Conservation (phyloP, 1,140 invertebrate species). For the Eumaeus atala region DNA sequence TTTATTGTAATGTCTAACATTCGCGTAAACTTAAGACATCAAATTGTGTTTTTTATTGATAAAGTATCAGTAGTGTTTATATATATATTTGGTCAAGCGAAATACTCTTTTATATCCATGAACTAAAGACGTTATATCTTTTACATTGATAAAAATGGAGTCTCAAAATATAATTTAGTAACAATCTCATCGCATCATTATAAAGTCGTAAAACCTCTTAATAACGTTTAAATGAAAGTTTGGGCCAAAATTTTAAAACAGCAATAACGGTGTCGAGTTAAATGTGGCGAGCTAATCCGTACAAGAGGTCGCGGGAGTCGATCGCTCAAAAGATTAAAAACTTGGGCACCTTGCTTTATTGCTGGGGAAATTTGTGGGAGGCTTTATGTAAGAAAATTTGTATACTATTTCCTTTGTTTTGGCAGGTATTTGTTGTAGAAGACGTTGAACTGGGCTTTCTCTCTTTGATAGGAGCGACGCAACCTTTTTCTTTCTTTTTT, state of each 20-base stretch:
- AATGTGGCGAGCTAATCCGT: conserved; percentile 37
- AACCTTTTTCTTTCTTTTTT: too few species aligned
- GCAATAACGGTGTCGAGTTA: conserved; percentile 33
- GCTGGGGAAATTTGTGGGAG: conserved; percentile 13
- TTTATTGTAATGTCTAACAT: too few species aligned
- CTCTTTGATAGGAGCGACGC: too few species aligned
- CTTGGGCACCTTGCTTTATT: conserved; percentile 30
- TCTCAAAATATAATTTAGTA: neutral
- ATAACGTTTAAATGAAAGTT: conserved; percentile 13
- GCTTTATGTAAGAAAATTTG: neutral
- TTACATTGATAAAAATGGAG: neutral
- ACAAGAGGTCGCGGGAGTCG: conserved; percentile 20
- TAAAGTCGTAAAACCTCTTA: conserved; percentile 1
- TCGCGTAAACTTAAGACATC: too few species aligned
- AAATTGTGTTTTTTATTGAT: too few species aligned
- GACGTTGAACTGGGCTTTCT: too few species aligned
- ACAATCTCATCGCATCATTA: neutral
- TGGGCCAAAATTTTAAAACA: conserved; percentile 18
- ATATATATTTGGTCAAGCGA: too few species aligned
- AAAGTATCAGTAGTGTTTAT: too few species aligned
- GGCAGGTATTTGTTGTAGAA: neutral
- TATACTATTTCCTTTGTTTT: neutral
- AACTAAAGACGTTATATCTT: too few species aligned
- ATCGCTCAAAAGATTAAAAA: conserved; percentile 41
- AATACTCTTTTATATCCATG: too few species aligned